A percentile compares a stretch with the other conserved stretches of the same genome.
phyloP scores from a whole-genome alignment of 64 coral and sea anemone genomes.

The Orbicella faveolata region DNA sequence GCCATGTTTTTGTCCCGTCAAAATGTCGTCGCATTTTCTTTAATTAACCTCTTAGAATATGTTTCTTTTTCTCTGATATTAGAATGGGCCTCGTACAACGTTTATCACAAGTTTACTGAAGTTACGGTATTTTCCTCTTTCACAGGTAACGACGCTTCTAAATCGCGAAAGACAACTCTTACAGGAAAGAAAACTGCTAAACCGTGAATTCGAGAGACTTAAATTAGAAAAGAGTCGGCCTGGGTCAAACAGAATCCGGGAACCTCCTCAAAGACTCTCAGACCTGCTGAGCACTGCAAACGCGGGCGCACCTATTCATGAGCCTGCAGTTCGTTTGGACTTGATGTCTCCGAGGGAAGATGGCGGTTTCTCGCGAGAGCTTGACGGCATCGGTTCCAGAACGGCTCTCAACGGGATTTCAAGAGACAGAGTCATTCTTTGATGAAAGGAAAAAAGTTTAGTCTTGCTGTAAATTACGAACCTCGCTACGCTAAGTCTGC shows the following conservation, averaged over 20 bases:
- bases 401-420: constrained; percentile 32
- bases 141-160: constrained; percentile 88
- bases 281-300: constrained; percentile 59
- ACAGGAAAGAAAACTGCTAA: constrained; percentile 87
- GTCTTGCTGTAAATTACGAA: background rate
- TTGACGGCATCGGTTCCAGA: constrained; percentile 63
- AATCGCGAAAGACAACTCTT: constrained; percentile 93
- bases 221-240: constrained; percentile 86
- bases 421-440: constrained; percentile 72
- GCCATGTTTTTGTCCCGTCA: no score
- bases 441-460: background rate
- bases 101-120: background rate
- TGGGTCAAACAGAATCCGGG: constrained; percentile 60
- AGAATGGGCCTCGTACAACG: background rate
- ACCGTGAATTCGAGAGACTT: constrained; percentile 86
- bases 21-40: no score
- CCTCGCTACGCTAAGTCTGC: no score
- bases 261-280: constrained; percentile 77
- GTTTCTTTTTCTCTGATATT: background rate
- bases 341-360: constrained; percentile 88
- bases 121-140: background rate
- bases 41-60: no score
- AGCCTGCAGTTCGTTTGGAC: constrained; percentile 80
- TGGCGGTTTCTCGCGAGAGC: constrained; percentile 45
- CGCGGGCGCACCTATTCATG: constrained; percentile 41